Conservation (phyloP, 2,888 invertebrate species). For the Pogonocherus hispidulus region DNA sequence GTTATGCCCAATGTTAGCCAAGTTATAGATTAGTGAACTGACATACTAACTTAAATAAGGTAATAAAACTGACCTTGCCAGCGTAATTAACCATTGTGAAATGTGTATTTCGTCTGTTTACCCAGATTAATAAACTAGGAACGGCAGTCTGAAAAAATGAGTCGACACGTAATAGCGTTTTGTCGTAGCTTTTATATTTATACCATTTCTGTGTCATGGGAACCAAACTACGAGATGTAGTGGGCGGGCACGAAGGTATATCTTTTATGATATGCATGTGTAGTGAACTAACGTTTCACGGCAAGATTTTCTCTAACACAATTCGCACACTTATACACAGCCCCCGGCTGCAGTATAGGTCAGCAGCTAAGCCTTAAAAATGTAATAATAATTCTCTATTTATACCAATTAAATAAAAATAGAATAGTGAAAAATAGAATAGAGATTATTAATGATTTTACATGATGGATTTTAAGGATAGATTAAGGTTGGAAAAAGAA, state of each 20-base stretch:
- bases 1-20: no score
- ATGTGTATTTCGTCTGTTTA: neutral
- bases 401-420: no score
- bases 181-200: neutral
- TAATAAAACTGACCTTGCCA: neutral
- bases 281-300: constrained; percentile 6
- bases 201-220: constrained; percentile 30
- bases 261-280: constrained; percentile 7
- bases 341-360: neutral
- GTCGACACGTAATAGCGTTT: neutral
- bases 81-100: neutral
- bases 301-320: neutral
- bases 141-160: neutral
- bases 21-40: neutral
- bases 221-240: constrained; percentile 22
- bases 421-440: no score
- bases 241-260: constrained; percentile 18
- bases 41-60: neutral
- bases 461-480: no score
- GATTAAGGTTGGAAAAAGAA: no score
- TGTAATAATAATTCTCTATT: no score
- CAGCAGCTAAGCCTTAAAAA: neutral
- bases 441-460: no score
- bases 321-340: neutral
- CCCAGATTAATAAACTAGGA: neutral